Evolutionary conservation across 2,113 vertebrate genomes (phyloP).

Genomic region (Hystrix brachyura): DNA sequence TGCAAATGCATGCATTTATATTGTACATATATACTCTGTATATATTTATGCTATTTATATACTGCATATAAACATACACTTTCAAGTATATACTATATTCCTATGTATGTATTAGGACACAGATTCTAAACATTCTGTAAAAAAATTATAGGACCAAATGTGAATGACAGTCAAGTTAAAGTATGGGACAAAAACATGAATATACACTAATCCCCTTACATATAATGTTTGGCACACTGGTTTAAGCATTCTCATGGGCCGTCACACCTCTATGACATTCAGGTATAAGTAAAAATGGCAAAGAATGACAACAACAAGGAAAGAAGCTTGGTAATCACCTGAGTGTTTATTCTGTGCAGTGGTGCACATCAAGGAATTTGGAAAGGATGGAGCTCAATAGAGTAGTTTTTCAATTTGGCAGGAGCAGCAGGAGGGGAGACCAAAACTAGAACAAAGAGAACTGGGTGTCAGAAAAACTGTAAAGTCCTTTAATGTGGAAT

Average conservation of each 20-base stretch:
- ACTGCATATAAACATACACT: background rate
- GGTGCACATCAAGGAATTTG: constrained; percentile 74
- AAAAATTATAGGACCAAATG: background rate
- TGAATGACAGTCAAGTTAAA: background rate
- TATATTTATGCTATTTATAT: background rate
- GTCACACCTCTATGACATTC: background rate
- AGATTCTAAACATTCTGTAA: constrained; percentile 4
- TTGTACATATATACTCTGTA: background rate
- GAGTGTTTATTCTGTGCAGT: constrained; percentile 73
- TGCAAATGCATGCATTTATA: background rate
- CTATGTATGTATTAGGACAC: background rate
- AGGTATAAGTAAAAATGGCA: background rate
- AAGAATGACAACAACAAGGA: background rate
- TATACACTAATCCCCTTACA: background rate
- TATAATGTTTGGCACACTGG: background rate
- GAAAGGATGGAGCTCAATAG: constrained; percentile 53
- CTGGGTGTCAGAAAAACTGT: constrained; percentile 63
- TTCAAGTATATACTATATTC: background rate
- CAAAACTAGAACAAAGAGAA: constrained; percentile 72
- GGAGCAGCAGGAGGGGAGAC: background rate
- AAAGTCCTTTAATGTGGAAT: constrained; percentile 72
- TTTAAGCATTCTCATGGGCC: background rate
- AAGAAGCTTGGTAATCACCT: constrained; percentile 59
- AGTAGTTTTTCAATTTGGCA: constrained; percentile 50
- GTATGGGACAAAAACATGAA: background rate